Conservation (phyloP, 2,797 vertebrate species). For the Geotrypetes seraphini region DNA sequence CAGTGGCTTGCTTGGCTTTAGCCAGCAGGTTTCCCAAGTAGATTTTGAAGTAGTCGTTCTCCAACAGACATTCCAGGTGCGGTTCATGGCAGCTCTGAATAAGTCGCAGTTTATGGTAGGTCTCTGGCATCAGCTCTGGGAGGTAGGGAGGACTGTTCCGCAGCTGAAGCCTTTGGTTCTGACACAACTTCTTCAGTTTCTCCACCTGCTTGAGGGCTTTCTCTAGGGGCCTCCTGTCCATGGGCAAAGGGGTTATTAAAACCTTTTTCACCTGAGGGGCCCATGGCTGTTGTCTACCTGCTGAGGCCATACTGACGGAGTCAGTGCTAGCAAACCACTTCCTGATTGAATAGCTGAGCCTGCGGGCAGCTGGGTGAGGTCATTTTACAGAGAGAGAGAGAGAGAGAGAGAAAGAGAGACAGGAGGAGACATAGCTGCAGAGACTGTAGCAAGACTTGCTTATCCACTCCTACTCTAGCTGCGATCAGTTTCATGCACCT, state of each 20-base stretch:
- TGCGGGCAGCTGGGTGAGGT: too few relatives aligned
- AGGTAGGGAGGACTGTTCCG: constrained; percentile 65
- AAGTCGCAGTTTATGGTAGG: constrained; percentile 27
- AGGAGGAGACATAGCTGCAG: background rate
- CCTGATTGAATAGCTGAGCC: too few relatives aligned
- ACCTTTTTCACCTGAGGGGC: background rate
- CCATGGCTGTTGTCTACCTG: background rate
- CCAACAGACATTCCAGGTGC: constrained; percentile 15
- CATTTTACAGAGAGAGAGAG: background rate
- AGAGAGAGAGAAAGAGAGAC: background rate
- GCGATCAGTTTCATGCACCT: too few relatives aligned
- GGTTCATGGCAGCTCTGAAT: constrained; percentile 1
- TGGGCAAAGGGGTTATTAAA: background rate
- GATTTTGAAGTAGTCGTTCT: constrained; percentile 53
- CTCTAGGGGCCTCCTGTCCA: constrained; percentile 41
- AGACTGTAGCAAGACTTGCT: too few relatives aligned
- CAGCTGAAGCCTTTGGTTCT: constrained; percentile 52
- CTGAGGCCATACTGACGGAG: too few relatives aligned
- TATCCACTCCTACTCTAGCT: too few relatives aligned
- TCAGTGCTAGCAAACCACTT: too few relatives aligned
- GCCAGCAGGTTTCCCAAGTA: constrained; percentile 62
- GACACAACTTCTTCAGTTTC: constrained; percentile 48
- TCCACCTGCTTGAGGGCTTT: constrained; percentile 51
- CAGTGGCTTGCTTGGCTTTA: constrained; percentile 55
- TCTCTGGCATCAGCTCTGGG: constrained; percentile 42